Evolutionary conservation across 2,797 vertebrate genomes (phyloP).

Genomic region (Synaphobranchus kaupii): DNA sequence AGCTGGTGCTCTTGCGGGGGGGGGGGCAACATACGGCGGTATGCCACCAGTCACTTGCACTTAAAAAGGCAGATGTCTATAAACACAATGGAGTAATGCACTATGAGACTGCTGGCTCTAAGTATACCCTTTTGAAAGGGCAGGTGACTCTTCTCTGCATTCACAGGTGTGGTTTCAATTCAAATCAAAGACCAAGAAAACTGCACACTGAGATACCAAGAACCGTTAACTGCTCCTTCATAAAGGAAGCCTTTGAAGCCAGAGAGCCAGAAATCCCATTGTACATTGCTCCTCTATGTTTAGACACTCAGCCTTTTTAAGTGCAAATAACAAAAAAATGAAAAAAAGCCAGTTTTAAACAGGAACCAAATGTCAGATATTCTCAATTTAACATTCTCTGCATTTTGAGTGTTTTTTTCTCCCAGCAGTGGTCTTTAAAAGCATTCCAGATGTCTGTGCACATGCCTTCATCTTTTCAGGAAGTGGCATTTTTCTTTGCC

Average conservation of each 20-base stretch:
- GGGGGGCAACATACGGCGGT: too few species aligned
- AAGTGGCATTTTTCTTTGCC: background rate
- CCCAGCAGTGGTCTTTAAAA: background rate
- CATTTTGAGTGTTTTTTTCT: background rate
- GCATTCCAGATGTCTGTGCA: constrained; percentile 32
- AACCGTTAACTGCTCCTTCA: too few species aligned
- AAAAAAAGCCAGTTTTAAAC: background rate
- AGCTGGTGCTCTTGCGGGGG: too few species aligned
- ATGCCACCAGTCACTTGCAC: too few species aligned
- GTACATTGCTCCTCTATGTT: background rate
- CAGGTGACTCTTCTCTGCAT: background rate
- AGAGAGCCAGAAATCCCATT: too few species aligned
- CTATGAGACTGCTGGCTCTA: too few species aligned
- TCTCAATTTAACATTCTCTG: background rate
- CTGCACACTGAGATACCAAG: too few species aligned
- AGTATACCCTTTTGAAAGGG: background rate
- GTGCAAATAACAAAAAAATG: background rate
- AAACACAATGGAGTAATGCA: too few species aligned
- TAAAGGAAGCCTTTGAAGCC: too few species aligned
- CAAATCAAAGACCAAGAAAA: too few species aligned
- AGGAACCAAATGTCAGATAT: background rate
- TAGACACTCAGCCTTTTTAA: background rate
- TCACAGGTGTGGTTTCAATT: background rate
- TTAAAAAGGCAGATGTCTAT: too few species aligned
- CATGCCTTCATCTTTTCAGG: constrained; percentile 7